These are phyloP conservation scores for Phrynosoma platyrhinos DNA, from an alignment of 2,113 vertebrate species.

Conservation along the genomic window DNA sequence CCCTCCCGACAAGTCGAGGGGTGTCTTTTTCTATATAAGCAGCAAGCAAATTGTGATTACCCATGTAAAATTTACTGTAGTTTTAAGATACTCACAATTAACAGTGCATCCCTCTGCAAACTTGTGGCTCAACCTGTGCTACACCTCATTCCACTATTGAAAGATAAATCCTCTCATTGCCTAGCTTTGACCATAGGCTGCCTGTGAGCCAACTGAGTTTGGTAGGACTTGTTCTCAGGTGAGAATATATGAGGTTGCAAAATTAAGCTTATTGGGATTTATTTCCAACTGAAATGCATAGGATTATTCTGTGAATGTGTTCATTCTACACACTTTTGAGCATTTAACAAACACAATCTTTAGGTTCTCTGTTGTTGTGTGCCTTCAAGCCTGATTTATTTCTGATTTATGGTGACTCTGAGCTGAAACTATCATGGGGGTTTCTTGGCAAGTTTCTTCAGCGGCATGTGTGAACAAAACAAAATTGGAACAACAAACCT, in stretches of 20 bases:
- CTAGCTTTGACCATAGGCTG: too few relatives aligned
- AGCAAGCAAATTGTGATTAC: neutral
- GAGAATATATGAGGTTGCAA: neutral
- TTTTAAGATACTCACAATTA: conserved; percentile 23
- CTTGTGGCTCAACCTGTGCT: neutral
- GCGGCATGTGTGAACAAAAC: too few relatives aligned
- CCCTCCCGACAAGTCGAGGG: too few relatives aligned
- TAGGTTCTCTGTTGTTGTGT: too few relatives aligned
- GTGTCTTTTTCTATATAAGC: neutral
- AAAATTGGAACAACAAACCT: too few relatives aligned
- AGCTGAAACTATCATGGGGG: too few relatives aligned
- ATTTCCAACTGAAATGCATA: neutral
- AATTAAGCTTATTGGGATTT: neutral
- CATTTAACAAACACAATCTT: neutral
- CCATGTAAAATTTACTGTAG: neutral
- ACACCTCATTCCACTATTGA: too few relatives aligned
- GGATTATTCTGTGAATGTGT: neutral
- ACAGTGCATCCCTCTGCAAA: neutral
- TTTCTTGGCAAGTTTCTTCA: too few relatives aligned
- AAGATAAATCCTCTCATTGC: too few relatives aligned
- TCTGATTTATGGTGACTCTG: too few relatives aligned
- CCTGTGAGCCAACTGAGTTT: neutral
- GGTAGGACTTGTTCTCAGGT: neutral
- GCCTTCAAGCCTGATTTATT: too few relatives aligned
- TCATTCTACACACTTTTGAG: conserved; percentile 36